A percentile compares a stretch with the other conserved stretches of the same genome.
Evolutionary conservation across 2,113 vertebrate species (phyloP).

Genomic region (Madoqua kirkii): DNA sequence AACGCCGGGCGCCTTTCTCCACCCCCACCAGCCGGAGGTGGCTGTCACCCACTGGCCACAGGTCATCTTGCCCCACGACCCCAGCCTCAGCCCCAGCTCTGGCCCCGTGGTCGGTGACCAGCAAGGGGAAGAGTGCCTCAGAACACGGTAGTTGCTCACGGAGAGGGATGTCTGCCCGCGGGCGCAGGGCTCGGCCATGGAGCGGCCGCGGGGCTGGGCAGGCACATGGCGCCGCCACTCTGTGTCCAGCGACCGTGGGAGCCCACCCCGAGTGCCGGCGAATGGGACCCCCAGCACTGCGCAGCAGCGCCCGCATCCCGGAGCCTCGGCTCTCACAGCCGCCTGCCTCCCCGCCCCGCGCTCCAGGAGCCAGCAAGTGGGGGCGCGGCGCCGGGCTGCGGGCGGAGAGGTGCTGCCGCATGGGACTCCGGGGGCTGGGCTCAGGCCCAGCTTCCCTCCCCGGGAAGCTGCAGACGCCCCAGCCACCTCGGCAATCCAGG

Average conservation of each 20-base stretch:
- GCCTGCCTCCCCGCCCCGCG: rapidly evolving
- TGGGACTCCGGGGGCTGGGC: not conserved
- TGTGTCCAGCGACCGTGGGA: not conserved
- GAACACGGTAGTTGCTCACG: rapidly evolving
- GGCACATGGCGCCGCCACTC: not conserved
- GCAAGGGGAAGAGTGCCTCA: not conserved
- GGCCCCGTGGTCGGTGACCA: rapidly evolving
- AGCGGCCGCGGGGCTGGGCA: not conserved
- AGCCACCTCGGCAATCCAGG: too few species aligned
- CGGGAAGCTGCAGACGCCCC: not conserved
- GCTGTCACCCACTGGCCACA: not conserved
- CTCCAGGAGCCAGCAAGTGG: rapidly evolving
- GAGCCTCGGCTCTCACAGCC: not conserved
- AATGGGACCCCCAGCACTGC: rapidly evolving
- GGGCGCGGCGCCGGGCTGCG: too few species aligned
- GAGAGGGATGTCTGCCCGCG: rapidly evolving
- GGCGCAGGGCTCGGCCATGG: rapidly evolving
- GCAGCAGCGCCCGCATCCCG: rapidly evolving
- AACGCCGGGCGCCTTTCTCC: not conserved
- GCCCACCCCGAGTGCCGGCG: not conserved
- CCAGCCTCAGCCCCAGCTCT: not conserved
- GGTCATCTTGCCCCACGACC: too few species aligned
- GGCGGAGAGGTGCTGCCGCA: not conserved
- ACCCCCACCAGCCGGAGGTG: not conserved
- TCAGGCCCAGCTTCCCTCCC: too few species aligned